Evolutionary conservation across 2,797 vertebrate genomes (phyloP).

Genomic region (Sylvilagus floridanus): DNA sequence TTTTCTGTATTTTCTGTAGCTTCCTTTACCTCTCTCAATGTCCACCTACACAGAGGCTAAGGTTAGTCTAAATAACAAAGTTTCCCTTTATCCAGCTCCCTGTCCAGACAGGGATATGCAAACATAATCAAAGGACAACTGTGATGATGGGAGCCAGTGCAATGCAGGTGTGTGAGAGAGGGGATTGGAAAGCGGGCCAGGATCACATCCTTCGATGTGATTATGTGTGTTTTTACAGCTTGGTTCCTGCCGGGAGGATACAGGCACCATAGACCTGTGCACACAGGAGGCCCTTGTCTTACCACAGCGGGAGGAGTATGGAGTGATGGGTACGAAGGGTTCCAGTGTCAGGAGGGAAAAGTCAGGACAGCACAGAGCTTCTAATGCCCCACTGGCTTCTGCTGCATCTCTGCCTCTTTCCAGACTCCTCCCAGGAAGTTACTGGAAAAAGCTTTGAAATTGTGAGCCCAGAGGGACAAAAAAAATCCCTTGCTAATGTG

Average conservation of each 20-base stretch:
- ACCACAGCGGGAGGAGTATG: background rate
- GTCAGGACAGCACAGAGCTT: background rate
- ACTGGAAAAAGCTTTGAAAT: conserved; percentile 70
- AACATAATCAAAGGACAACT: background rate
- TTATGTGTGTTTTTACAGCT: background rate
- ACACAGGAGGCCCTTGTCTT: background rate
- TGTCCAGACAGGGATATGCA: background rate
- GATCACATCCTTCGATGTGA: background rate
- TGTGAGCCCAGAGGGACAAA: background rate
- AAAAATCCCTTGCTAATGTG: conserved; percentile 71
- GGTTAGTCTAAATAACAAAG: background rate
- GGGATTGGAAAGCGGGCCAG: background rate
- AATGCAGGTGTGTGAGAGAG: background rate
- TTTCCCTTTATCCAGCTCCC: background rate
- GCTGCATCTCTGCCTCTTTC: background rate
- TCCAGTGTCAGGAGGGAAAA: background rate
- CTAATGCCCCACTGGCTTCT: background rate
- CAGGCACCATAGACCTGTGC: background rate
- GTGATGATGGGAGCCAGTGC: background rate
- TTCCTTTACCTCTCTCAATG: background rate
- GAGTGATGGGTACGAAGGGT: background rate
- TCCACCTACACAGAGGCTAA: background rate
- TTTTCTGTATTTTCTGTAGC: background rate
- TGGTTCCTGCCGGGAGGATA: background rate
- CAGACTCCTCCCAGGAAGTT: conserved; percentile 34